phyloP scores from a whole-genome alignment of 2,113 vertebrate genomes.

The Haemorhous mexicanus region DNA sequence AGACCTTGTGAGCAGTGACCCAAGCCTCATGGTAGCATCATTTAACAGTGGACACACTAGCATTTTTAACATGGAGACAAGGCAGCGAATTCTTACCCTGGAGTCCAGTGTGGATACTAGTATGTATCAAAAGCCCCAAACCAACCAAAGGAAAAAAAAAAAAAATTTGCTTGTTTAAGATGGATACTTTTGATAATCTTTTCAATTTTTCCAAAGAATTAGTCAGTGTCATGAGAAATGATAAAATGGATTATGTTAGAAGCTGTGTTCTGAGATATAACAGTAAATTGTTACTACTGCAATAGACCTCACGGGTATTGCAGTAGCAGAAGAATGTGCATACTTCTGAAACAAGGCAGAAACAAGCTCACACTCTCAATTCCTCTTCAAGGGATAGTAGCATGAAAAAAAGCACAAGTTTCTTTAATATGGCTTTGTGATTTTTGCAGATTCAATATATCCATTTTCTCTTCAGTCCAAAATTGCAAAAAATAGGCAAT shows the following conservation, averaged over 20 bases:
- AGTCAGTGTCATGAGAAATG: neutral
- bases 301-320: neutral
- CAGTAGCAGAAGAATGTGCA: neutral
- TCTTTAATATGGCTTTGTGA: neutral
- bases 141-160: neutral
- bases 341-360: neutral
- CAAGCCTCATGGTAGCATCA: slow-evolving; percentile 92
- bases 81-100: slow-evolving; percentile 88
- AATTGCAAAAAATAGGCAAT: neutral
- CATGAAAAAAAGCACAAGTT: neutral
- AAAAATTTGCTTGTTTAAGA: neutral
- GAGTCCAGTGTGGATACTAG: slow-evolving; percentile 85
- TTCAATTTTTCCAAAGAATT: neutral
- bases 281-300: neutral
- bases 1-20: slow-evolving; percentile 95
- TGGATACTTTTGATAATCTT: neutral
- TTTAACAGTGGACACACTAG: slow-evolving; percentile 91
- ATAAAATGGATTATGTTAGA: neutral
- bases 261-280: neutral
- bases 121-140: slow-evolving; percentile 63
- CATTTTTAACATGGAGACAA: slow-evolving; percentile 97
- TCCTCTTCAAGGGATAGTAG: neutral
- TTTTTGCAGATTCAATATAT: neutral
- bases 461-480: neutral
- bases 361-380: neutral